Evolutionary conservation across 2,113 vertebrate species (phyloP), one percentile per base, ranked within the genome.

Genomic region (Eira barbara): DNA sequence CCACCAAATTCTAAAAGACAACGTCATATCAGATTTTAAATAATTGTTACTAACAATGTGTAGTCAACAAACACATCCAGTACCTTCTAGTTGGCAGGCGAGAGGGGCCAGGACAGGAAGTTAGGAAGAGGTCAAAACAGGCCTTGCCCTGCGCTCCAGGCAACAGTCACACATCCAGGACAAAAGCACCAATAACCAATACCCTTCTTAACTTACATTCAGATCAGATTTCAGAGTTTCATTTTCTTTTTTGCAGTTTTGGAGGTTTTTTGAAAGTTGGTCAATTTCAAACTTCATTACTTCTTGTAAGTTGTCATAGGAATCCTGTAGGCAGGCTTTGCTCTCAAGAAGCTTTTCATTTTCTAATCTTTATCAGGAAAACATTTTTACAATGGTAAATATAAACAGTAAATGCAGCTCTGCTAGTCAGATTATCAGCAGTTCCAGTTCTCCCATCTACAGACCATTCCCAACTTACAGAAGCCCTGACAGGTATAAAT

Each of bases 261-360:
- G 97, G 88, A 99, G 98, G 89, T 99, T 99, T 97, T 99, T 99
- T 81, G 98, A 98, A 89, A 99, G 98, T 86, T 99, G 99, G 97
- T 99, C 99, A 0, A 98, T 98, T 94, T 99, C 99, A 98, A 99
- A 99, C 97, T 99, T 99, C 18, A 99, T 98, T 96, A 99, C 99
- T 89, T 99, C 99, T 97, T 99, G 99, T 88, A 99, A 98, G 71
- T 99, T 99, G 93, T 99, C 99, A 23, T 99, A 99, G 65, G 99
- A 98, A 97, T 99, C 99, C 98, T 99, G 99, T 52, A 99, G 98
- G 47, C 99, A 99, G 85, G 99, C 98, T 97, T 99, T 99, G 98
- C 99, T 99, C 98, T 99, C 99, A 97, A 99, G 99, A 85, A 99
- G 96, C 92, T 99, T 99, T 98, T 99, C 99, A 82, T 99, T 99